Evolutionary conservation across 2,888 invertebrate species (phyloP).

Genomic region (Crossocerus cetratus): DNA sequence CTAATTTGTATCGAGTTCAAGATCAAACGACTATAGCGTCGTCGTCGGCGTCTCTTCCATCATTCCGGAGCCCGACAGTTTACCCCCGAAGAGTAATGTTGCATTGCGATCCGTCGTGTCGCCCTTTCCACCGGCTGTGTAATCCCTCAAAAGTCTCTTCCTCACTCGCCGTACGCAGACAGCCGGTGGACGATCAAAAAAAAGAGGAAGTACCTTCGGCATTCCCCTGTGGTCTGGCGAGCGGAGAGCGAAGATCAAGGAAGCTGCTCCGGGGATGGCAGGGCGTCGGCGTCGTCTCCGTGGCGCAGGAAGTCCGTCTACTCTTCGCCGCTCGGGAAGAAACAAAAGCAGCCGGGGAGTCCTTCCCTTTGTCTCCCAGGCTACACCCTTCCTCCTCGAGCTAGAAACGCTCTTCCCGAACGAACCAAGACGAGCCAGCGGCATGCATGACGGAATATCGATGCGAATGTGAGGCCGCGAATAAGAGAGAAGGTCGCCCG

Average conservation of each 20-base stretch:
- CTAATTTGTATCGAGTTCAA: background rate
- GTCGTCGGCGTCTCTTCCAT: background rate
- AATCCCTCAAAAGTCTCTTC: constrained; percentile 23
- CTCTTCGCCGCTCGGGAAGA: constrained; percentile 18
- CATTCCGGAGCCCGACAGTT: background rate
- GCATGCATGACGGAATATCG: constrained; percentile 38
- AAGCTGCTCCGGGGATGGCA: constrained; percentile 9
- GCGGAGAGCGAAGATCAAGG: constrained; percentile 37
- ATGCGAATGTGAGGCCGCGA: constrained; percentile 22
- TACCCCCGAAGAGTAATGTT: background rate
- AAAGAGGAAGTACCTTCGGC: background rate
- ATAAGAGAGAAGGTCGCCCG: background rate
- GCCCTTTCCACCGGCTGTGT: constrained; percentile 7
- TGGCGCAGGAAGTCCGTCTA: constrained; percentile 19
- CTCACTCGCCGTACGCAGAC: background rate
- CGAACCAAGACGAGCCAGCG: constrained; percentile 38
- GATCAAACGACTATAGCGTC: background rate
- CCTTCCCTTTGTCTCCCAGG: constrained; percentile 51
- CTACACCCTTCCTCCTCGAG: constrained; percentile 40
- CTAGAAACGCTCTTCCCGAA: constrained; percentile 51
- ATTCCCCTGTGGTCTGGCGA: background rate
- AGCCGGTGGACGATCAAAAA: constrained; percentile 8
- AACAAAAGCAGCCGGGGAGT: constrained; percentile 50
- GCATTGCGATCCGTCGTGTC: constrained; percentile 8
- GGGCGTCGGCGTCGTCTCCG: background rate